Percentiles rank a stretch among this genome's conserved stretches.
Evolutionary conservation across 1,140 invertebrate species (phyloP).

Genomic region (Cotesia vestalis): DNA sequence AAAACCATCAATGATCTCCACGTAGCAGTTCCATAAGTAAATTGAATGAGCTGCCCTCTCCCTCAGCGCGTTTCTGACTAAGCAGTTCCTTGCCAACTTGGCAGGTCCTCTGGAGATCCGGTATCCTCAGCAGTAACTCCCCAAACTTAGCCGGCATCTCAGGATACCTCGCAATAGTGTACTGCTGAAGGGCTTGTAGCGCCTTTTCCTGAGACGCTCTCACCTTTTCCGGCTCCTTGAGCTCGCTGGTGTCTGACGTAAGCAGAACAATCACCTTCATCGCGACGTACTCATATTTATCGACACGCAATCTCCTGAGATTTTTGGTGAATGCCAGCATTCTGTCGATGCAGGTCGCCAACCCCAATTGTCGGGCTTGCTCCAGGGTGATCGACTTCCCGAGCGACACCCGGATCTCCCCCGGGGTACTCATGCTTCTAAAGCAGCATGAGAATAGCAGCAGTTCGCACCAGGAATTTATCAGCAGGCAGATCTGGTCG

Average conservation of each 20-base stretch:
- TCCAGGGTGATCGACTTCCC: slow-evolving; percentile 81
- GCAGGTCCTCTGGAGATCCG: slow-evolving; percentile 92
- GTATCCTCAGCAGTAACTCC: slow-evolving; percentile 90
- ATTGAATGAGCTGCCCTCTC: slow-evolving; percentile 90
- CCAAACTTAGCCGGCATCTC: slow-evolving; percentile 94
- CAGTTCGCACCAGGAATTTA: slow-evolving; percentile 97
- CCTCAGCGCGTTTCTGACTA: slow-evolving; percentile 83
- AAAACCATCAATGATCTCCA: slow-evolving; percentile 81
- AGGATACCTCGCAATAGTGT: slow-evolving; percentile 90
- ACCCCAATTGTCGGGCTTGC: slow-evolving; percentile 75
- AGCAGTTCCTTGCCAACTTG: slow-evolving; percentile 94
- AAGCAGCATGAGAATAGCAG: slow-evolving; percentile 92
- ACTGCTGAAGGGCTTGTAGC: slow-evolving; percentile 89
- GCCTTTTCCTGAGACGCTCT: slow-evolving; percentile 93
- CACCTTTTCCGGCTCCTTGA: slow-evolving; percentile 91
- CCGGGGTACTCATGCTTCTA: slow-evolving; percentile 85
- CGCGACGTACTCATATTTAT: slow-evolving; percentile 95
- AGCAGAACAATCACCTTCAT: slow-evolving; percentile 95
- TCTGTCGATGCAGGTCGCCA: slow-evolving; percentile 86
- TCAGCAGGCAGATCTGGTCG: slow-evolving; percentile 95
- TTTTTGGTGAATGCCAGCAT: slow-evolving; percentile 96
- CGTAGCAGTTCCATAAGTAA: slow-evolving; percentile 93
- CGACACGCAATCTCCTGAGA: slow-evolving; percentile 86
- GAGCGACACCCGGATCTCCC: slow-evolving; percentile 83
- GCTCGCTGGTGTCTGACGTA: slow-evolving; percentile 91